phyloP scores from a whole-genome alignment of 1,140 invertebrate species.

The Melanaphis sacchari region DNA sequence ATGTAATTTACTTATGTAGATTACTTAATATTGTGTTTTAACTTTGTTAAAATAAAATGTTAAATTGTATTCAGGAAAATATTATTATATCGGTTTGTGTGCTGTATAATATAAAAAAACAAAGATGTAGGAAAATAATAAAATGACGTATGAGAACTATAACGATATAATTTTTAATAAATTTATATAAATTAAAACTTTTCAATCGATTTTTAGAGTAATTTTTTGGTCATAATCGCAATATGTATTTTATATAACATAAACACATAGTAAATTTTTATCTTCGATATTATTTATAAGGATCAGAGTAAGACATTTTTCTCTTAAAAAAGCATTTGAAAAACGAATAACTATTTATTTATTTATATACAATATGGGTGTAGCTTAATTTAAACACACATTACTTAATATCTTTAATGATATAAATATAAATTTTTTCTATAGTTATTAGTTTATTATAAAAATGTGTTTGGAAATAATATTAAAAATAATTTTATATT shows the following conservation, averaged over 20 bases:
- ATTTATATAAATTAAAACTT: too few species aligned
- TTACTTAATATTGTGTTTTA: background rate
- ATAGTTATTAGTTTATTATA: background rate
- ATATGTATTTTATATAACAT: background rate
- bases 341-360: background rate
- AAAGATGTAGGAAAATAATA: background rate
- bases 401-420: too few species aligned
- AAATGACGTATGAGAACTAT: background rate
- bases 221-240: too few species aligned
- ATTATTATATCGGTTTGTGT: background rate
- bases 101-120: background rate
- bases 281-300: background rate
- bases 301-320: background rate
- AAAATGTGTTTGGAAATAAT: background rate
- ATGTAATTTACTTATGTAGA: background rate
- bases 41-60: background rate
- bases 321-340: too few species aligned
- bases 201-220: too few species aligned
- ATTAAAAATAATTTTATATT: background rate
- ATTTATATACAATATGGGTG: too few species aligned
- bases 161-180: too few species aligned
- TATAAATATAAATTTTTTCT: too few species aligned
- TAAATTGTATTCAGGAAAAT: background rate
- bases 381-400: background rate
- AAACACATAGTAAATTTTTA: background rate